Evolutionary conservation across 2,797 vertebrate species (phyloP), one percentile per base, ranked within the genome.

Genomic region (Psittacula echo): DNA sequence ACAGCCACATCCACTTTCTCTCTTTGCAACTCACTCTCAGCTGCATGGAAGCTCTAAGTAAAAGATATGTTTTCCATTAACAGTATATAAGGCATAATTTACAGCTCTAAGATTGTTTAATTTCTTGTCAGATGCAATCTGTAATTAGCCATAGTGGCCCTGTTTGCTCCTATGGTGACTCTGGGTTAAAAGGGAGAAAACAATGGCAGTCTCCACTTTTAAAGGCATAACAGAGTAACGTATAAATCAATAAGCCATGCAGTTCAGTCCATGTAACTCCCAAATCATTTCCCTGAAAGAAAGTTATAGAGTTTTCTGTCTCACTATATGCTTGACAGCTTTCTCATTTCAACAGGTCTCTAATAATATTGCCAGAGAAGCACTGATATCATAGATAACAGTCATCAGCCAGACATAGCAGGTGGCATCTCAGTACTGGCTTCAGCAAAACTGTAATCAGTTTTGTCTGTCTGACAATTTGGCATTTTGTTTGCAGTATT

Each of bases 121-220:
- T 87, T 95, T 87, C 58, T 5, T 3, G 77, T 72, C 64, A 95
- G 87, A 88, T 29, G 26, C 81, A 76, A 5, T 39, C 77, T 89
- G 47, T 65, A 89, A 78, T 9, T 71, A 67, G 54, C 78, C 62
- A 44, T 17, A 22, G 27, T 79, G 81, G 77, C 70, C 65, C 39
- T 88, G 75, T 91, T 95, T 95, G 75, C 95, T 95, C 86, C 93
- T 75, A 89, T 88, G 92, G 85, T 71, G 61, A 94, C 68, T 39
- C 64, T 42, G 71, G 23, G 21, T 41, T 51, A 32, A 32, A 42
- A 37, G 42, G 32, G 30, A 67, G 34, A 3, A 39, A 48, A 85
- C 92, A 80, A 24, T 37, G 62, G 10, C 68, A 67, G 56, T 30
- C 34, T 89, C 29, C 82, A 32, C 60, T 61, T 93, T 56, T 42